Evolutionary conservation across 2,797 vertebrate species (phyloP).

Genomic region (Arnoldichthys spilopterus): DNA sequence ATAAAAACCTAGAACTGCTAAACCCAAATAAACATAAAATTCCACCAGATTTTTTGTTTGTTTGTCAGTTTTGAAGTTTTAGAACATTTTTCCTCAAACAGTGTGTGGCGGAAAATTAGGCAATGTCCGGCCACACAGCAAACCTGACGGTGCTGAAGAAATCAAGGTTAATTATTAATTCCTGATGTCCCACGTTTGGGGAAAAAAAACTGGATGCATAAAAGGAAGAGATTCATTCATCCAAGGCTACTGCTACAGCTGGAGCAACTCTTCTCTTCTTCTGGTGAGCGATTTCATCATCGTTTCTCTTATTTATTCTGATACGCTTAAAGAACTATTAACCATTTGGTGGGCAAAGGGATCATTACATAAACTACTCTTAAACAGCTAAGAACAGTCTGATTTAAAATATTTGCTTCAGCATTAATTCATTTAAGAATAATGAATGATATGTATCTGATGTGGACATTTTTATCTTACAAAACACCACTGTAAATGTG

Average conservation of each 20-base stretch:
- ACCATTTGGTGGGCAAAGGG: too few relatives aligned
- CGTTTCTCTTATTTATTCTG: background rate
- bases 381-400: too few relatives aligned
- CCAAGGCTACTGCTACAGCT: background rate
- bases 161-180: conserved; percentile 1
- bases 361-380: too few relatives aligned
- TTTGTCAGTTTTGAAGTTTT: background rate
- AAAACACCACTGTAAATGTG: too few relatives aligned
- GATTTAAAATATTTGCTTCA: too few relatives aligned
- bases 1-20: too few relatives aligned
- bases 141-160: too few relatives aligned
- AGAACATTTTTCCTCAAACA: background rate
- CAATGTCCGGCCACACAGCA: background rate
- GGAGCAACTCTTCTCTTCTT: background rate
- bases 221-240: background rate
- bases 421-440: too few relatives aligned
- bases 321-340: too few relatives aligned
- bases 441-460: too few relatives aligned
- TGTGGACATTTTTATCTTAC: too few relatives aligned
- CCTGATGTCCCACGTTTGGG: background rate
- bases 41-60: background rate
- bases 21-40: background rate
- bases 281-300: background rate
- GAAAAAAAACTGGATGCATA: background rate
- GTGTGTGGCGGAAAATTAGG: background rate